Conservation (phyloP, 2,888 invertebrate species). For the Sericinus montela region DNA sequence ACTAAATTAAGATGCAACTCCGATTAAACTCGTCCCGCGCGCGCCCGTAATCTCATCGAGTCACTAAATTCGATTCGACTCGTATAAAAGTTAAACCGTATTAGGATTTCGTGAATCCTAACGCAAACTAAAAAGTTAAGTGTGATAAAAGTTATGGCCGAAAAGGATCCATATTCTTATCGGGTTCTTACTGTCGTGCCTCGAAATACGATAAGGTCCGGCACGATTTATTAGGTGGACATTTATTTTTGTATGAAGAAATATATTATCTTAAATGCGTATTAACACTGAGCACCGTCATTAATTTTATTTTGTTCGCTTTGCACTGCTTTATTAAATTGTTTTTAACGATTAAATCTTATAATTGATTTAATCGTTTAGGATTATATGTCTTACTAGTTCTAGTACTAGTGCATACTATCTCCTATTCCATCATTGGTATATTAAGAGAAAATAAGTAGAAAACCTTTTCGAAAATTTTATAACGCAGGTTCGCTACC, state of each 20-base stretch:
- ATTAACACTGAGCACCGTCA: constrained; percentile 71
- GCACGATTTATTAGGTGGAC: constrained; percentile 73
- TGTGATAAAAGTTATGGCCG: constrained; percentile 35
- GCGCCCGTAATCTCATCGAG: constrained; percentile 38
- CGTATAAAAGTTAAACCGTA: constrained; percentile 26
- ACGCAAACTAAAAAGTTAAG: constrained; percentile 48
- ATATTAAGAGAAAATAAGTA: too few relatives aligned
- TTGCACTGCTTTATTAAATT: constrained; percentile 14
- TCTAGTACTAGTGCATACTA: too few relatives aligned
- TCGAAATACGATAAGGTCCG: constrained; percentile 66
- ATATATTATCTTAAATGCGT: constrained; percentile 78
- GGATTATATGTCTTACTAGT: too few relatives aligned
- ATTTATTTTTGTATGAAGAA: constrained; percentile 71
- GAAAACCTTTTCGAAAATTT: too few relatives aligned
- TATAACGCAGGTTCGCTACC: too few relatives aligned
- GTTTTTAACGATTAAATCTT: too few relatives aligned
- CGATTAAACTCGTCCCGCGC: constrained; percentile 61
- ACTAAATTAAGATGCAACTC: constrained; percentile 77
- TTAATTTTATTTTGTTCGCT: constrained; percentile 56
- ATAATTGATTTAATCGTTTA: too few relatives aligned
- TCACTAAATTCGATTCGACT: constrained; percentile 32
- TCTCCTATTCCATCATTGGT: too few relatives aligned
- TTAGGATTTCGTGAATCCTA: constrained; percentile 29
- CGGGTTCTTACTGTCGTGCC: constrained; percentile 66
- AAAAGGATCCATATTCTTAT: constrained; percentile 57